phyloP scores from a whole-genome alignment of 1,140 invertebrate genomes.

The Scaptomyza hsui region DNA sequence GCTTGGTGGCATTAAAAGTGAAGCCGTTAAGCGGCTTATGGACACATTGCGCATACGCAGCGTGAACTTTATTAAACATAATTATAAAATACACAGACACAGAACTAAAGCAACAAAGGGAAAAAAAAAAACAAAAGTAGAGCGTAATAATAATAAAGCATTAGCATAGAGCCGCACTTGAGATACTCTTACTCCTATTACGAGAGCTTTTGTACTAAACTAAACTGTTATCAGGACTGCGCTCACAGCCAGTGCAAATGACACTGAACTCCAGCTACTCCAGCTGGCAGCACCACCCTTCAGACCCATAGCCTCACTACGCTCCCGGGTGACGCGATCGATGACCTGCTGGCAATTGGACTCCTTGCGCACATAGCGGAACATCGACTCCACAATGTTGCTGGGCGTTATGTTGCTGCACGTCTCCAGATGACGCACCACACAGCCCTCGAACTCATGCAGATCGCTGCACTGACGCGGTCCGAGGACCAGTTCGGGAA shows the following conservation, averaged over 20 bases:
- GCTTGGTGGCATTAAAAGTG: constrained; percentile 41
- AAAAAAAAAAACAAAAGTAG: constrained; percentile 5
- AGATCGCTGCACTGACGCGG: constrained; percentile 84
- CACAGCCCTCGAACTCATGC: constrained; percentile 86
- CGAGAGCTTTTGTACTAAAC: not conserved
- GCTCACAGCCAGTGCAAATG: not conserved
- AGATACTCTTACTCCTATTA: constrained; percentile 3
- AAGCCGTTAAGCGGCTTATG: constrained; percentile 74
- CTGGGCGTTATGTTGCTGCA: constrained; percentile 90
- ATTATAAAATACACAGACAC: constrained; percentile 57
- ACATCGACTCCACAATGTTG: constrained; percentile 91
- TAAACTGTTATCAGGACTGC: not conserved
- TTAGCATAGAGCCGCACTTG: not conserved
- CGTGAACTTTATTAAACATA: constrained; percentile 70
- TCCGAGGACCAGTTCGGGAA: constrained; percentile 71
- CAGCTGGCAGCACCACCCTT: not conserved
- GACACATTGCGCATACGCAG: constrained; percentile 42
- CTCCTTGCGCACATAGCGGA: constrained; percentile 86
- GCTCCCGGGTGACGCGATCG: constrained; percentile 33
- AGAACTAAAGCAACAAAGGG: constrained; percentile 16
- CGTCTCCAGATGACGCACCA: constrained; percentile 87
- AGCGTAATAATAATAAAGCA: too few relatives aligned
- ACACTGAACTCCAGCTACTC: not conserved
- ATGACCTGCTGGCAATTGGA: constrained; percentile 67
- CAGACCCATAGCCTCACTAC: not conserved